Base-by-base conservation (phyloP, 2,113 vertebrate genomes). In the Esox niger region DNA sequence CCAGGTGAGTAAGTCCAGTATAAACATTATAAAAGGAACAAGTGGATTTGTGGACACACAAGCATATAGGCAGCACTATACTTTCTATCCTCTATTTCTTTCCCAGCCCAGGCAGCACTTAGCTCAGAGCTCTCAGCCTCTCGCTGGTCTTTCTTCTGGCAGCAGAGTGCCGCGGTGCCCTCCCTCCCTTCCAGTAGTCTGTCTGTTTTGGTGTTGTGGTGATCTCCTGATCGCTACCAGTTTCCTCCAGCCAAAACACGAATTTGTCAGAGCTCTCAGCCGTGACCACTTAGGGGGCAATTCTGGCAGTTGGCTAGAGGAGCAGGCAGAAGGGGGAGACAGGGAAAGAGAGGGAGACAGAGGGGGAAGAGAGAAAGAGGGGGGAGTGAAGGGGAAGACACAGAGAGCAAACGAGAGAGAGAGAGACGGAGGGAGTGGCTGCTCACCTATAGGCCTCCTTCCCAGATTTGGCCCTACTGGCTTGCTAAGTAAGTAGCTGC, bases 401-500 rank as follows among this genome's bases (percentile, higher is more conserved):
- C 57, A 76, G 75, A 82, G 54, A 31, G 54, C 6, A 30, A 5
- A 35, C 6, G 82, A 63, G 58, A 76, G 20, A n/a, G 83, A 81
- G 84, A 87, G 80, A 86, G 87, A 76, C 73, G 80, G 62, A n/a
- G 72, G 91, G 91, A 94, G 94, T 7, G 49, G 69, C 61, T 38
- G 63, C 84, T 91, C 88, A 91, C 91, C 91, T 94, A 88, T 82
- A 79, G 75, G 88, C 88, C 84, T 32, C 25, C 64, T 47, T 82
- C 73, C 73, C 81, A 81, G 78, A 90, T 84, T 88, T 86, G 81
- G 76, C 82, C 80, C 25, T 46, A 79, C 81, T 79, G 78, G 69
- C 87, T 90, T 73, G 80, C 90, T 93, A 94, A 96, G 93, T 94
- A 92, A 93, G 91, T 84, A 92, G 93, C 94, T 95, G 93, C 93